Conservation (phyloP, 2,888 invertebrate genomes). For the Conops quadrifasciatus region DNA sequence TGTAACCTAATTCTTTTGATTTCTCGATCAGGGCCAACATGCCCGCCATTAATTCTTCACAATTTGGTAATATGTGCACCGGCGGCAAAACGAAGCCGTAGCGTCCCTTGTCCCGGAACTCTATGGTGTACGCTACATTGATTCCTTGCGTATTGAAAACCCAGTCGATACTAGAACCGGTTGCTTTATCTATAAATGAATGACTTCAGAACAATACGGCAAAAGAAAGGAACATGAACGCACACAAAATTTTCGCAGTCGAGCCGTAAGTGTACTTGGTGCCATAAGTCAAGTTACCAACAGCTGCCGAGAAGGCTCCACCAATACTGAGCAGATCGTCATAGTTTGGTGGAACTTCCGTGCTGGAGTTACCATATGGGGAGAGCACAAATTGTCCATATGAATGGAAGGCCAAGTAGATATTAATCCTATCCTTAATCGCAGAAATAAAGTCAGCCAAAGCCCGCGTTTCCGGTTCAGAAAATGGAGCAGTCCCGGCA, state of each 20-base stretch:
- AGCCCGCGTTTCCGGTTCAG: slow-evolving; percentile 68
- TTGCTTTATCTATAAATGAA: slow-evolving; percentile 60
- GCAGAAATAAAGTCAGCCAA: slow-evolving; percentile 65
- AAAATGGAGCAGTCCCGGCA: slow-evolving; percentile 68
- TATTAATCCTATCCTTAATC: slow-evolving; percentile 64
- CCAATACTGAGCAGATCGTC: slow-evolving; percentile 65
- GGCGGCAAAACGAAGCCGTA: slow-evolving; percentile 77
- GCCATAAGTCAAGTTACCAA: slow-evolving; percentile 64
- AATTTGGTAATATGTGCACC: slow-evolving; percentile 71
- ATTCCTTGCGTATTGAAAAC: slow-evolving; percentile 67
- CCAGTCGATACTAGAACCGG: slow-evolving; percentile 68
- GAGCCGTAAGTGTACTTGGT: slow-evolving; percentile 68
- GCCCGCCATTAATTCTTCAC: slow-evolving; percentile 70
- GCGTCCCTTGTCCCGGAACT: slow-evolving; percentile 73
- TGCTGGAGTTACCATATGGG: slow-evolving; percentile 68
- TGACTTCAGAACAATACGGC: not conserved
- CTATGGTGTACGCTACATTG: slow-evolving; percentile 68
- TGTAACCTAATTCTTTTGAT: slow-evolving; percentile 66
- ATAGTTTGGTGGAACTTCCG: slow-evolving; percentile 66
- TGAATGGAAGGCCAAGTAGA: slow-evolving; percentile 72
- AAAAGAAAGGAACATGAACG: slow-evolving; percentile 37
- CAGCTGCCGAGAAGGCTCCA: slow-evolving; percentile 67
- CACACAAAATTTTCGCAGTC: slow-evolving; percentile 70
- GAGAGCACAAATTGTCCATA: slow-evolving; percentile 72
- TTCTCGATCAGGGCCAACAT: slow-evolving; percentile 67